phyloP scores from a whole-genome alignment of 2,113 vertebrate genomes.

The Barbus barbus region DNA sequence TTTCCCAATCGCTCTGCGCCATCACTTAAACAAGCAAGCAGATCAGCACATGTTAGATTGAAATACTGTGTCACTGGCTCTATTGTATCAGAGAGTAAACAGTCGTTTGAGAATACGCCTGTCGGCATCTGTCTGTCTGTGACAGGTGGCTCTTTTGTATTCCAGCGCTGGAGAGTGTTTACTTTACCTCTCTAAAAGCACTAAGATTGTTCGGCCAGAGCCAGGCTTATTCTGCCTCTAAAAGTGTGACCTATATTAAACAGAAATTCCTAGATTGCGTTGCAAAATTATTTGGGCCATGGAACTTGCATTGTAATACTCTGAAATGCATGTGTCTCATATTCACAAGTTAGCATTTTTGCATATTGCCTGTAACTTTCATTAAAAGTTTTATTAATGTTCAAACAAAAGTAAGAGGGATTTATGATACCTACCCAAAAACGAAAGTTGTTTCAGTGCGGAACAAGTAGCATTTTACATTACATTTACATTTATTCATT shows the following conservation, averaged over 20 bases:
- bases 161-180: conserved; percentile 15
- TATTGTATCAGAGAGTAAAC: conserved; percentile 56
- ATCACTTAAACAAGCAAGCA: conserved; percentile 38
- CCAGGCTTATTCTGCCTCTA: conserved; percentile 4
- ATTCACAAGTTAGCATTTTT: background rate
- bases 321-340: background rate
- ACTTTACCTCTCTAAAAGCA: conserved; percentile 33
- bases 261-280: background rate
- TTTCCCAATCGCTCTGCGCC: background rate
- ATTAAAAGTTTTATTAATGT: background rate
- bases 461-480: too few relatives aligned
- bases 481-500: too few relatives aligned
- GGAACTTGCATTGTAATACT: background rate
- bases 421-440: background rate
- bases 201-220: conserved; percentile 8
- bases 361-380: background rate
- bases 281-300: background rate
- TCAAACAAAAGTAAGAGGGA: background rate
- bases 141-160: conserved; percentile 47
- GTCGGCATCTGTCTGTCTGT: conserved; percentile 26
- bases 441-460: background rate
- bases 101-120: background rate
- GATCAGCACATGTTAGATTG: background rate
- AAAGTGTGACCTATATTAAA: conserved; percentile 9
- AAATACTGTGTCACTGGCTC: background rate